Percentiles rank a stretch among this genome's conserved stretches.
These are phyloP conservation scores for Scaptomyza montana DNA, from an alignment of 1,140 invertebrate species.

Conservation along the genomic window DNA sequence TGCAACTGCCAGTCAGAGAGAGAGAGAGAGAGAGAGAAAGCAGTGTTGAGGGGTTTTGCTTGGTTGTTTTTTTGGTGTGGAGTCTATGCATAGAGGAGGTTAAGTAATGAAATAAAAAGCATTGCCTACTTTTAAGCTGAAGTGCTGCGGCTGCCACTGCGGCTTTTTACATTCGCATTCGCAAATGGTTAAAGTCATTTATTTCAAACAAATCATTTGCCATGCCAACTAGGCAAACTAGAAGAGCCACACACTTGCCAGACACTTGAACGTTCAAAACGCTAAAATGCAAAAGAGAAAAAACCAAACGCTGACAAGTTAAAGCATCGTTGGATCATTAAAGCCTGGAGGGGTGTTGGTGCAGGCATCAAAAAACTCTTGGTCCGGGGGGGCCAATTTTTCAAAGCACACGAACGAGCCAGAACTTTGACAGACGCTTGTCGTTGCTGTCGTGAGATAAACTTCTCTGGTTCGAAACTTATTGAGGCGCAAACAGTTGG, in stretches of 20 bases:
- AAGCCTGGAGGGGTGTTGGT: conserved; percentile 9
- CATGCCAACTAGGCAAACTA: conserved; percentile 48
- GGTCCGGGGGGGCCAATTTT: conserved; percentile 63
- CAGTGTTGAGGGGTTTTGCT: conserved; percentile 7
- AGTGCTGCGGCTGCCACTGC: conserved; percentile 61
- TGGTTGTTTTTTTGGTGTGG: conserved; percentile 3
- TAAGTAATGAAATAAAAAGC: conserved; percentile 44
- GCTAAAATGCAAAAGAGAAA: background rate
- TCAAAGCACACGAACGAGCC: conserved; percentile 50
- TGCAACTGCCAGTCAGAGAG: conserved; percentile 63
- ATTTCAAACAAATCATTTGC: conserved; percentile 77
- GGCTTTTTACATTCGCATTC: conserved; percentile 61
- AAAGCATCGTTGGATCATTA: conserved; percentile 45
- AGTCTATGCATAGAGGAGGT: background rate
- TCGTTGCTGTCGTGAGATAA: conserved; percentile 68
- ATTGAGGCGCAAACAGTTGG: conserved; percentile 78
- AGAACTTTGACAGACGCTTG: conserved; percentile 78
- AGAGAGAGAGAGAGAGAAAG: background rate
- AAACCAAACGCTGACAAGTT: conserved; percentile 61
- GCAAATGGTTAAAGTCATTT: conserved; percentile 78
- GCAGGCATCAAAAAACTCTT: background rate
- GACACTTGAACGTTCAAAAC: conserved; percentile 22
- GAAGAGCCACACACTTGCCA: conserved; percentile 13
- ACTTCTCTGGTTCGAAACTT: conserved; percentile 72
- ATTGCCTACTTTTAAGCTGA: conserved; percentile 69